phyloP scores from a whole-genome alignment of 2,797 vertebrate genomes.

The Megaceryle alcyon region DNA sequence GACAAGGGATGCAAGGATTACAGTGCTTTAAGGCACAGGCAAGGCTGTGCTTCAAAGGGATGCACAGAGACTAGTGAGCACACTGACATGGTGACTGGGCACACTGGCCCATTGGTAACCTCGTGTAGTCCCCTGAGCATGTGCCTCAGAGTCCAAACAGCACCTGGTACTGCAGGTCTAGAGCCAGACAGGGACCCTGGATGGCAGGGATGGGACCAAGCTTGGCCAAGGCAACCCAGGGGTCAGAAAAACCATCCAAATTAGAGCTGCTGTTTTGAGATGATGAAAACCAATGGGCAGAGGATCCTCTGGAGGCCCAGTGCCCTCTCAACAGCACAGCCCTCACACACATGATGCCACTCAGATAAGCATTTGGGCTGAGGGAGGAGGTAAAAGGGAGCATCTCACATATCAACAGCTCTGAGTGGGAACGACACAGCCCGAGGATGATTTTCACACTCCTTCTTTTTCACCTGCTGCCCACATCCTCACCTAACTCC shows the following conservation, averaged over 20 bases:
- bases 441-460: background rate
- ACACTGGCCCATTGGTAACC: background rate
- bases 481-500: background rate
- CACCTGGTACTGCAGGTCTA: background rate
- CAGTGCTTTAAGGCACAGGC: background rate
- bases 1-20: background rate
- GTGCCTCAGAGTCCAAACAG: background rate
- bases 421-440: background rate
- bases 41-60: background rate
- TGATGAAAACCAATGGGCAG: background rate
- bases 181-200: background rate
- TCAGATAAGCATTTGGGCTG: background rate
- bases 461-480: accelerated
- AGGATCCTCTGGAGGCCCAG: background rate
- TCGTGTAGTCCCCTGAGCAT: background rate
- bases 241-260: background rate
- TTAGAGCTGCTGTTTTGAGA: background rate
- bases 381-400: background rate
- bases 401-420: background rate
- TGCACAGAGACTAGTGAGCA: background rate
- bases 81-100: background rate
- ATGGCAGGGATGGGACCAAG: background rate
- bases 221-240: background rate
- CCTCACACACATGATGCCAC: background rate
- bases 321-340: background rate